Evolutionary conservation across 2,888 invertebrate genomes (phyloP).

Genomic region (Heliconius charithonia): DNA sequence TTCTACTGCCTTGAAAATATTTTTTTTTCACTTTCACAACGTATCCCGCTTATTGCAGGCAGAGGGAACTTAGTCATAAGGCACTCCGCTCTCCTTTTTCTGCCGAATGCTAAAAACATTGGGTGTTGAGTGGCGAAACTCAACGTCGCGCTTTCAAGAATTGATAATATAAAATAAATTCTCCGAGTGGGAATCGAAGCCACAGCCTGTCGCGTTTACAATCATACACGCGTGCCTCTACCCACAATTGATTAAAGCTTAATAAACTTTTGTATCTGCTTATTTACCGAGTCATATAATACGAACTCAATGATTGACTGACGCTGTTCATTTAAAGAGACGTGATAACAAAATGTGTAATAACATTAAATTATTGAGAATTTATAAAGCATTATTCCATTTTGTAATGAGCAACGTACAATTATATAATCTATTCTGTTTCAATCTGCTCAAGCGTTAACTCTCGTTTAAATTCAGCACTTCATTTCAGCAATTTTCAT

Average conservation of each 20-base stretch:
- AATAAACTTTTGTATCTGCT: background rate
- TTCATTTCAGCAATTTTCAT: background rate
- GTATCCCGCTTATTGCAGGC: background rate
- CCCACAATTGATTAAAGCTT: background rate
- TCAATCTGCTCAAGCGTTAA: background rate
- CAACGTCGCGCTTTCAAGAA: background rate
- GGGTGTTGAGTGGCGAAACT: background rate
- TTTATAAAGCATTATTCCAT: too few species aligned
- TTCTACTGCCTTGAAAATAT: background rate
- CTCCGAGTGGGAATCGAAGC: too few species aligned
- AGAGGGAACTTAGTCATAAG: too few species aligned
- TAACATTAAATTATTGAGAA: background rate
- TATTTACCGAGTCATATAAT: background rate
- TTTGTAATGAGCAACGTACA: too few species aligned
- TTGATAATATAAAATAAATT: too few species aligned
- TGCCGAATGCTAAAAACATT: background rate
- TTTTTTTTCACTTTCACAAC: too few species aligned
- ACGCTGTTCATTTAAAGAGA: background rate
- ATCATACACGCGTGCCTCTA: too few species aligned
- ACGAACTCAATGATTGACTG: slow-evolving; percentile 2
- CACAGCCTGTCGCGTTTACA: too few species aligned
- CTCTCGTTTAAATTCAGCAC: background rate
- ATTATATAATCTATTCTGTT: too few species aligned
- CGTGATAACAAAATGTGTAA: background rate
- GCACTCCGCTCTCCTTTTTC: background rate